Conservation (phyloP, 2,888 invertebrate genomes). For the Perithous albicinctus region DNA sequence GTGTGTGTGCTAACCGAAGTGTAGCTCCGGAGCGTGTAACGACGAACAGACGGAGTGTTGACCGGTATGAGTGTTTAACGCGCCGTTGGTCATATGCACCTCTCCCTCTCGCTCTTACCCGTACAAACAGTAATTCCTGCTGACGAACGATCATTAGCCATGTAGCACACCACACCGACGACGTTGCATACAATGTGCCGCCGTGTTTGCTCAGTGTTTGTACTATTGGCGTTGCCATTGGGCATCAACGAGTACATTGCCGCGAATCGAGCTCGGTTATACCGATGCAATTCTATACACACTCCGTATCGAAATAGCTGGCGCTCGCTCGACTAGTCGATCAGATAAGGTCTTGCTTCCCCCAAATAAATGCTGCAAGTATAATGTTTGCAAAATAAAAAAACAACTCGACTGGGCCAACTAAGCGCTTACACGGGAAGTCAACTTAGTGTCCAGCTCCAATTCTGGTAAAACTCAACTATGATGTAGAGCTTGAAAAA, state of each 20-base stretch:
- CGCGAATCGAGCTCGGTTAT: constrained; percentile 52
- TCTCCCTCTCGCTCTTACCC: constrained; percentile 10
- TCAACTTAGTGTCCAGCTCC: no score
- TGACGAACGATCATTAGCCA: constrained; percentile 65
- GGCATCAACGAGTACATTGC: constrained; percentile 45
- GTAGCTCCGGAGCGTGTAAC: not conserved
- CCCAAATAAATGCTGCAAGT: no score
- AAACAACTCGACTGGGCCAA: no score
- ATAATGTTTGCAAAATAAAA: no score
- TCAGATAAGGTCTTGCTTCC: no score
- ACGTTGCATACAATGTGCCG: constrained; percentile 38
- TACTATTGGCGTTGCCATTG: constrained; percentile 47
- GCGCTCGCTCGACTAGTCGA: no score
- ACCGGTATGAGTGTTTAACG: constrained; percentile 14
- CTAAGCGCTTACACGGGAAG: no score
- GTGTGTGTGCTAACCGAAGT: constrained; percentile 20
- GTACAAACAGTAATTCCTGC: constrained; percentile 62
- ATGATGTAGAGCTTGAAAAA: no score
- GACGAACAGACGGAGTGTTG: constrained; percentile 31
- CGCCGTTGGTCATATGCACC: constrained; percentile 42
- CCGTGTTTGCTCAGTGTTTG: constrained; percentile 58
- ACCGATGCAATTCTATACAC: not conserved
- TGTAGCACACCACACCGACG: constrained; percentile 56
- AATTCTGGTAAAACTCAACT: no score
- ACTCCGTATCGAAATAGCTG: not conserved